Base-by-base conservation (phyloP, 2,113 vertebrate species). In the Festucalex cinctus region DNA sequence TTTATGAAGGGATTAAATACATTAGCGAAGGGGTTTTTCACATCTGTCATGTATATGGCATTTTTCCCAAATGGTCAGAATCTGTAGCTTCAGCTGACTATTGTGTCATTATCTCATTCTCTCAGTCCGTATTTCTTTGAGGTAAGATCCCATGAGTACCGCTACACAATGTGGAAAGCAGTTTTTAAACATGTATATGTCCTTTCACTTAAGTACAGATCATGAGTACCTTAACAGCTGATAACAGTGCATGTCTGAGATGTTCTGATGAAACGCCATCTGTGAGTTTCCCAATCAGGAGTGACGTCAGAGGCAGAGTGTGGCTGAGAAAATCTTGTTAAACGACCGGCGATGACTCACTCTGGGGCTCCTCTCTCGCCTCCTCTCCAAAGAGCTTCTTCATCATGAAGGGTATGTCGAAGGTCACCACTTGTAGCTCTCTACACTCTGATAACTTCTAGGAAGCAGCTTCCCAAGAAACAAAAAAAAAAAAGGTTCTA, bases 341-440 rank as follows among this genome's bases (percentile, higher is more conserved):
- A 16, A 72, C 10, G 36, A 46, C 63, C 24, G 28, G 28, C 4
- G 51, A 74, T 84, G 78, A 86, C 68, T 85, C 80, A 85, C 44
- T 20, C 39, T 20, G 68, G 32, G 61, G 57, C 44, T 66, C 46
- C 65, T 46, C 16, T 17, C 43, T 46, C 16, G 17, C 67, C 32
- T 72, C 24, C 72, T 39, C 51, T 39, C 53, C 6, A 60, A 72
- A 60, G 65, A 17, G 32, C 60, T 70, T 77, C 70, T 36, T 57
- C 63, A 66, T 56, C 9, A 26, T 63, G 54, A 69, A 74, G 68
- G 35, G n/a, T 39, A 69, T 8, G 35, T 62, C 41, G 43, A 43
- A 71, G 32, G 19, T 59, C 62, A 37, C 22, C 59, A 51, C 44
- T 73, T 80, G 65, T 70, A 74, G 68, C 10, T 48, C 74, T 65